A percentile compares a stretch with the other conserved stretches of the same genome.
These are phyloP conservation scores for Platanista minor DNA, from an alignment of 2,113 vertebrate species.

Conservation along the genomic window DNA sequence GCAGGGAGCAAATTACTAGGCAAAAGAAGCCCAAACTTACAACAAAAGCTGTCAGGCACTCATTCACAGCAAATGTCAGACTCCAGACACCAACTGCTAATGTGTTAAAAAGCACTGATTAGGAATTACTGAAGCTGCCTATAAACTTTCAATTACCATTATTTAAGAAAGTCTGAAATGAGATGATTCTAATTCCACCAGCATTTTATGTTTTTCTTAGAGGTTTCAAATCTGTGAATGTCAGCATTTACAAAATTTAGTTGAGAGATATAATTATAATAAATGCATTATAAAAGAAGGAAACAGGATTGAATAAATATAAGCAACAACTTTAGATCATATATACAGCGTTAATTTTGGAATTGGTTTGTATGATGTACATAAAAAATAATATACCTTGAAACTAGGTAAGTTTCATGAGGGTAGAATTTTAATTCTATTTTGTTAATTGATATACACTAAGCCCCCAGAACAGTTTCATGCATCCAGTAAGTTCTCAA, in stretches of 20 bases:
- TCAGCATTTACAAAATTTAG: constrained; percentile 53
- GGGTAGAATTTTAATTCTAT: neutral
- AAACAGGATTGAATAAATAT: neutral
- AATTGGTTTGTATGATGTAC: neutral
- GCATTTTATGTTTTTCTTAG: constrained; percentile 67
- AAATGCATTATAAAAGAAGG: constrained; percentile 16
- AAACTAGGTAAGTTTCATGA: neutral
- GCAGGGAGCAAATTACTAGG: constrained; percentile 45
- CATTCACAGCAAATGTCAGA: constrained; percentile 82
- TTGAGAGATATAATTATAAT: constrained; percentile 37
- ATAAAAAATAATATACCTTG: neutral
- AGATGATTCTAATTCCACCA: constrained; percentile 72
- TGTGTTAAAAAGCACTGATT: constrained; percentile 78
- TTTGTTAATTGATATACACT: constrained; percentile 2
- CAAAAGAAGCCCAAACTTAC: constrained; percentile 47
- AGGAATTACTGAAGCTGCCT: constrained; percentile 78
- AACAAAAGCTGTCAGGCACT: constrained; percentile 75
- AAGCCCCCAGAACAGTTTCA: neutral
- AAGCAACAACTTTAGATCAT: constrained; percentile 21
- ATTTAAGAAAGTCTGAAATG: constrained; percentile 73
- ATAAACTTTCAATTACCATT: constrained; percentile 64
- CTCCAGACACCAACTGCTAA: constrained; percentile 70
- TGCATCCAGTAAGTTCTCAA: neutral
- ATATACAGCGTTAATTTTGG: neutral
- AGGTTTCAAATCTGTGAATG: constrained; percentile 60